These are phyloP conservation scores for Pseudomyrmex dendroicus DNA, from an alignment of 1,140 invertebrate genomes.

Conservation along the genomic window DNA sequence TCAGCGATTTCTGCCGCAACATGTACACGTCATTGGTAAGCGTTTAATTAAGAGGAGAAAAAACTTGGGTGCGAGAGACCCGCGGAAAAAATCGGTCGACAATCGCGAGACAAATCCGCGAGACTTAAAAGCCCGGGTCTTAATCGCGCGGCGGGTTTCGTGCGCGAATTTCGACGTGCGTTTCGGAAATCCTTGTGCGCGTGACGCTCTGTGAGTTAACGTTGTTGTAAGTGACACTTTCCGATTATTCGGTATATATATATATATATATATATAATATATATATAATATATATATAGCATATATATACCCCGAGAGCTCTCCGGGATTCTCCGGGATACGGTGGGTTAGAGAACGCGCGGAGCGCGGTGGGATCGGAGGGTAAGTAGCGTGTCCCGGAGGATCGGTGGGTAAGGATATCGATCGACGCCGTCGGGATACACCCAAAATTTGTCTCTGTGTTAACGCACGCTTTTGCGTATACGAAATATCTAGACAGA, in stretches of 20 bases:
- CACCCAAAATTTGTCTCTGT: constrained; percentile 34
- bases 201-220: constrained; percentile 37
- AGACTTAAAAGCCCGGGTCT: neutral
- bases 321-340: constrained; percentile 4
- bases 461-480: neutral
- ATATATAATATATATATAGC: too few species aligned
- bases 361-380: neutral
- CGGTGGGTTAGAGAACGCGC: constrained; percentile 12
- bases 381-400: constrained; percentile 58
- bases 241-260: constrained; percentile 43
- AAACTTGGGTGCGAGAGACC: neutral
- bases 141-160: constrained; percentile 5
- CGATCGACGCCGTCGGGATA: constrained; percentile 47
- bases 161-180: constrained; percentile 35
- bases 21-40: constrained; percentile 82
- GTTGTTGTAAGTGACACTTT: constrained; percentile 55
- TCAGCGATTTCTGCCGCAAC: constrained; percentile 81
- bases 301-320: neutral
- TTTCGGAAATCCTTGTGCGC: constrained; percentile 46
- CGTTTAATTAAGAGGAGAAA: constrained; percentile 62
- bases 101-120: neutral
- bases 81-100: too few species aligned
- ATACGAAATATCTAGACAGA: neutral
- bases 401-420: constrained; percentile 43
- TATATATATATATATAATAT: too few species aligned